Percentiles rank a stretch among this genome's conserved stretches.
Evolutionary conservation across 2,113 vertebrate genomes (phyloP).

Genomic region (Rallus limicola): DNA sequence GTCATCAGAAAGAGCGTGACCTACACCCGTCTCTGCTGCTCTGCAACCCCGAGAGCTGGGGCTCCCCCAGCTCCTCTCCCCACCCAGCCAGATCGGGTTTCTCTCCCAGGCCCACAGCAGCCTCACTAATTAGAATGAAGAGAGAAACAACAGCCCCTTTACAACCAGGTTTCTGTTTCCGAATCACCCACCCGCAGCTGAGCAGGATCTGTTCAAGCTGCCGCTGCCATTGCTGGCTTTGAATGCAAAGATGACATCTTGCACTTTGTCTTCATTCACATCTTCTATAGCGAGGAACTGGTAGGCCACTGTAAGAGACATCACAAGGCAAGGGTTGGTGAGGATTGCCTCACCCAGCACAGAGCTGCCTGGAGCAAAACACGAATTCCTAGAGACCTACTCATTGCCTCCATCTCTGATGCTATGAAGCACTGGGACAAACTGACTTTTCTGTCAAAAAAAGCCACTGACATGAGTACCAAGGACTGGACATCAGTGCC

Average conservation of each 20-base stretch:
- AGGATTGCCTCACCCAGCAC: background rate
- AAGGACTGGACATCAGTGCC: background rate
- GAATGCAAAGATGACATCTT: conserved; percentile 87
- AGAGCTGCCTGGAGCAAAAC: background rate
- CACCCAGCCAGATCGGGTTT: background rate
- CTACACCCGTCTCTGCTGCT: background rate
- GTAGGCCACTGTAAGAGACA: conserved; percentile 80
- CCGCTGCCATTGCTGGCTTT: conserved; percentile 59
- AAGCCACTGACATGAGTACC: background rate
- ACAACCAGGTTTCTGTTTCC: background rate
- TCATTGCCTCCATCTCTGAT: background rate
- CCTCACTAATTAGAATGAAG: background rate
- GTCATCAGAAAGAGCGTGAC: background rate
- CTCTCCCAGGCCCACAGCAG: background rate
- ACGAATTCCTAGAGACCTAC: conserved; percentile 34
- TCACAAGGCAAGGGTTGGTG: background rate
- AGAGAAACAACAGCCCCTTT: background rate
- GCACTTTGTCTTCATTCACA: conserved; percentile 83
- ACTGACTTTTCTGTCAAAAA: background rate
- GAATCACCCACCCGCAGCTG: conserved; percentile 76
- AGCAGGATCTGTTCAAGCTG: conserved; percentile 77
- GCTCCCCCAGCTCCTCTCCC: background rate
- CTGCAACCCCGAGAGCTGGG: fast-evolving
- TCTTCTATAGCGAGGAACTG: conserved; percentile 82
- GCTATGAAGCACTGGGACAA: background rate